Conservation (phyloP, 2,888 invertebrate species). For the Melanostoma scalare region DNA sequence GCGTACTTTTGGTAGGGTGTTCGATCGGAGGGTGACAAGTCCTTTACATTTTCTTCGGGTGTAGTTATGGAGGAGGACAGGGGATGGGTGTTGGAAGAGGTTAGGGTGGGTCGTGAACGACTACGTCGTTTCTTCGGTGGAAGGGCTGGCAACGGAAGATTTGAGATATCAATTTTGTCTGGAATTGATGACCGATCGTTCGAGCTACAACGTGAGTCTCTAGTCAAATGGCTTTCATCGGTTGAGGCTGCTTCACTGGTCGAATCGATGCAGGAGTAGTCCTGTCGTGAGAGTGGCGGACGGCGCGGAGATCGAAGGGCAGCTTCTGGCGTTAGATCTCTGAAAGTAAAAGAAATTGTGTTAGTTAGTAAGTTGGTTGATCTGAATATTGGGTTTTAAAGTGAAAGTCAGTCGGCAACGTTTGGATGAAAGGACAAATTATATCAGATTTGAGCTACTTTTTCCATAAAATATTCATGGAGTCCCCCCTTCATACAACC, state of each 20-base stretch:
- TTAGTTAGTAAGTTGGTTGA: neutral
- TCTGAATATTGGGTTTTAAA: neutral
- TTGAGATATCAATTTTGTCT: constrained; percentile 81
- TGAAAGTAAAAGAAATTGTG: constrained; percentile 38
- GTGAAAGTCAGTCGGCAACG: too few species aligned
- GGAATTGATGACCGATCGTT: constrained; percentile 80
- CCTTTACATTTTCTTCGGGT: constrained; percentile 61
- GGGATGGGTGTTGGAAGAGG: constrained; percentile 63
- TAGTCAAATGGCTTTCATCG: constrained; percentile 80
- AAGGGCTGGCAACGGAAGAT: constrained; percentile 80
- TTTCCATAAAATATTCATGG: too few species aligned
- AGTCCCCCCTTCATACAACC: too few species aligned
- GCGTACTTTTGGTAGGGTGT: constrained; percentile 76
- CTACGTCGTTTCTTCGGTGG: constrained; percentile 80
- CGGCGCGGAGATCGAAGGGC: constrained; percentile 34
- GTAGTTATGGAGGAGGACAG: constrained; percentile 54
- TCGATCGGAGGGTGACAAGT: constrained; percentile 28
- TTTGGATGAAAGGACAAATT: too few species aligned
- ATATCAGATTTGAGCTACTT: too few species aligned
- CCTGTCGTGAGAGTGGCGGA: constrained; percentile 76
- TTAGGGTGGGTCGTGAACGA: constrained; percentile 78
- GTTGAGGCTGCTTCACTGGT: constrained; percentile 80
- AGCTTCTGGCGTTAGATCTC: constrained; percentile 47
- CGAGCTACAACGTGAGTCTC: constrained; percentile 79
- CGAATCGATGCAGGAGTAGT: constrained; percentile 77